Evolutionary conservation across 1,140 invertebrate species (phyloP), one percentile per base, ranked within the genome.

Genomic region (Drosophila sucinea): DNA sequence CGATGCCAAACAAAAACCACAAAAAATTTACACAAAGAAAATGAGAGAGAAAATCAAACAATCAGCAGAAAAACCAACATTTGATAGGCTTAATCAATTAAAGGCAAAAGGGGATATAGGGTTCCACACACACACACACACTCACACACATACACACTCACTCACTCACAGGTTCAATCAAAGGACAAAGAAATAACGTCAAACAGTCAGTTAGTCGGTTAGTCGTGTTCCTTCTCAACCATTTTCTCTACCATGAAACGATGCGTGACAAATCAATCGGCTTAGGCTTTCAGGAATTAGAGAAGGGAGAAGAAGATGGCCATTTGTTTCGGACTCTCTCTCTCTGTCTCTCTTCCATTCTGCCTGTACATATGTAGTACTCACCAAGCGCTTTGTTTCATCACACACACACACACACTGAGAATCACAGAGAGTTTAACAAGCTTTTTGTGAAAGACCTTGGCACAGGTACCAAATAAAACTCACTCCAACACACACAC

Each of bases 211-310:
- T 83, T 83, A 77, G 80, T 60, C 60, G 62, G 44, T 51, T 51
- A 51, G 44, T 51, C 44, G 25, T 51, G 7, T 51, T 8, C 23
- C 23, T 51, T 51, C 44, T 51, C 44, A 17, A 25, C 6, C 11
- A 27, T 51, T 27, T 51, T 51, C 35, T 63, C 64, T 72, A 65
- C 65, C 74, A 67, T 67, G 78, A 84, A 90, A 84, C 78, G 85
- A 81, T 81, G 85, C 85, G 81, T 89, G 81, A 81, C 84, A 84
- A 89, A 89, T 89, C 84, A 89, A 89, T 84, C 81, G 81, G 84
- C 82, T 89, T 90, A 90, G 76, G 83, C 72, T 87, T 87, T 58
- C 32, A 33, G 56, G 32, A 35, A 35, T 35, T 29, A 51, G 44
- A 51, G 44, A 27, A 10, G 11, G 23, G 23, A 10, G 8, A 7